Conservation (phyloP, 2,888 invertebrate species). For the Dynastes hyllus region DNA sequence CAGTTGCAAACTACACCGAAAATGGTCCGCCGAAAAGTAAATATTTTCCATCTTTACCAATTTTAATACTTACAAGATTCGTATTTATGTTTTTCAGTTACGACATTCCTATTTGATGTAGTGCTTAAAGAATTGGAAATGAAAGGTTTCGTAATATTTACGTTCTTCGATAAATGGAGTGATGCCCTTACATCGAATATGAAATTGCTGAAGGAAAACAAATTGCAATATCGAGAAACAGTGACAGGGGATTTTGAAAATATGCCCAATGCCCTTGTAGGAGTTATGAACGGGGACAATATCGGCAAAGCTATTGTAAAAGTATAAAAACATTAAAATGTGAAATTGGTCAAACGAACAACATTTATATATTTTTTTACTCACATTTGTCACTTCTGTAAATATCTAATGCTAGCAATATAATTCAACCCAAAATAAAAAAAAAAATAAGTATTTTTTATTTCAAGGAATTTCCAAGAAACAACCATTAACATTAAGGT, state of each 20-base stretch:
- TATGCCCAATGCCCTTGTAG: slow-evolving; percentile 80
- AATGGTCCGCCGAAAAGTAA: slow-evolving; percentile 67
- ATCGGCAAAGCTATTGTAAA: slow-evolving; percentile 82
- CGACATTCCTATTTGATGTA: slow-evolving; percentile 74
- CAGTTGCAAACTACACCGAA: slow-evolving; percentile 77
- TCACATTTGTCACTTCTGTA: no score
- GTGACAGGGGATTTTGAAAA: slow-evolving; percentile 82
- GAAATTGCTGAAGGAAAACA: slow-evolving; percentile 80
- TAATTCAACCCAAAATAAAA: no score
- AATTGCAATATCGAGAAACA: slow-evolving; percentile 81
- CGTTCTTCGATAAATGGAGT: slow-evolving; percentile 75
- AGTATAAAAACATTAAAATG: slow-evolving; percentile 61
- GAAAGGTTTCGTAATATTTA: slow-evolving; percentile 76
- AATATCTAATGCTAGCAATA: no score
- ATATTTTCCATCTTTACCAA: neutral
- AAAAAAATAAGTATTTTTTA: no score
- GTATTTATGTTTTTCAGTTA: slow-evolving; percentile 61
- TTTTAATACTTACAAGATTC: neutral
- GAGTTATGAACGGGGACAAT: slow-evolving; percentile 78
- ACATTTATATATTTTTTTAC: no score
- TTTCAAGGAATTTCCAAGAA: no score
- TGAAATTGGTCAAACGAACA: neutral
- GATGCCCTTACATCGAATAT: slow-evolving; percentile 78
- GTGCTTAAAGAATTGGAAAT: slow-evolving; percentile 76
- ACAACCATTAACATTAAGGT: no score